A percentile compares a stretch with the other conserved stretches of the same genome.
Conservation (phyloP, 2,113 vertebrate species). For the Anser brachyrhynchus region DNA sequence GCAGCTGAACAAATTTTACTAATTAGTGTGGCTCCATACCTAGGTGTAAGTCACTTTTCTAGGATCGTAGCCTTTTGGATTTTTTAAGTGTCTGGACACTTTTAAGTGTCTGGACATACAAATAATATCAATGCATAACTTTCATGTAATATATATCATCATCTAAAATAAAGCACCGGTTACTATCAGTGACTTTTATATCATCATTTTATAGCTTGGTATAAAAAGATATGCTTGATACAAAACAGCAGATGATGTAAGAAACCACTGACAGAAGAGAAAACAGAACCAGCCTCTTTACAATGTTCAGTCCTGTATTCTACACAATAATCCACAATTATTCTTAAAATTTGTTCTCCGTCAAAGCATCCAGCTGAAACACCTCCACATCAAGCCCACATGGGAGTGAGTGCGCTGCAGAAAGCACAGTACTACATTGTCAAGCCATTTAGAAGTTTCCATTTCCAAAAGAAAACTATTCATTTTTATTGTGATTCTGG, state of each 20-base stretch:
- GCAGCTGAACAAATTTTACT: background rate
- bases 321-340: background rate
- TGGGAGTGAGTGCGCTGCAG: accelerated
- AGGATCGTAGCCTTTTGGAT: background rate
- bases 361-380: background rate
- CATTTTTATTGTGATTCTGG: background rate
- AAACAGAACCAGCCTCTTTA: background rate
- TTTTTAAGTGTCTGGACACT: background rate
- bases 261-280: background rate
- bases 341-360: background rate
- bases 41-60: background rate
- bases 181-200: background rate
- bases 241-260: background rate
- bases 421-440: background rate
- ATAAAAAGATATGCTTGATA: background rate
- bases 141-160: background rate
- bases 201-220: background rate
- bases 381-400: background rate
- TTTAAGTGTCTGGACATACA: background rate
- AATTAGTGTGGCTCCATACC: background rate
- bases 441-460: background rate
- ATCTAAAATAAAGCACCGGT: background rate
- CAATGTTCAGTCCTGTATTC: background rate
- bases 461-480: background rate
- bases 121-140: background rate